These are phyloP conservation scores for Syrphus vitripennis DNA, from an alignment of 2,888 invertebrate species.

Conservation along the genomic window DNA sequence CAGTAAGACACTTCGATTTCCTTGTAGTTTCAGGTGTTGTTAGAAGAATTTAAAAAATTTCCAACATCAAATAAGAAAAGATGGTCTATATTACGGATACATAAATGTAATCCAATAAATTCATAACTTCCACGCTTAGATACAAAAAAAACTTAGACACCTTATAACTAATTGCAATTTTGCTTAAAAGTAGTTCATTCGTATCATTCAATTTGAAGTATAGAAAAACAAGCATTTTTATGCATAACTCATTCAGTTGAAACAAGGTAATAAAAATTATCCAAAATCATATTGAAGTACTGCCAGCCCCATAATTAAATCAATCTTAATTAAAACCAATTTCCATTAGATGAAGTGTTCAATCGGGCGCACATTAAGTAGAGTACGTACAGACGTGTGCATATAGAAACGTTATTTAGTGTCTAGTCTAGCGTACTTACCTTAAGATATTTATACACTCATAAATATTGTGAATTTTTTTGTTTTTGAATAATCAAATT, in stretches of 20 bases:
- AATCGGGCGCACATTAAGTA: not conserved
- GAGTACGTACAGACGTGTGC: not conserved
- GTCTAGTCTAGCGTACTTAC: not conserved
- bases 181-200: not conserved
- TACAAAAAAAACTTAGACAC: not conserved
- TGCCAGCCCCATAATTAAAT: conserved; percentile 44
- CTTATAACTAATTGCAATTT: conserved; percentile 4
- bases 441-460: not conserved
- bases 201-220: not conserved
- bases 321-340: conserved; percentile 51
- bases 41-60: not conserved
- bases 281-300: conserved; percentile 47
- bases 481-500: conserved; percentile 47
- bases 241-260: conserved; percentile 47
- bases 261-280: conserved; percentile 51
- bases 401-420: conserved; percentile 16
- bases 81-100: not conserved
- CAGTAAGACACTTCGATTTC: no score
- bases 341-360: conserved; percentile 46
- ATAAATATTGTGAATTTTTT: conserved; percentile 27
- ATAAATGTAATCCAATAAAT: not conserved
- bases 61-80: not conserved
- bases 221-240: conserved; percentile 2
- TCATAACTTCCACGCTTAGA: not conserved
- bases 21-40: no score